phyloP scores from a whole-genome alignment of 2,797 vertebrate genomes.

The Acipenser ruthenus region DNA sequence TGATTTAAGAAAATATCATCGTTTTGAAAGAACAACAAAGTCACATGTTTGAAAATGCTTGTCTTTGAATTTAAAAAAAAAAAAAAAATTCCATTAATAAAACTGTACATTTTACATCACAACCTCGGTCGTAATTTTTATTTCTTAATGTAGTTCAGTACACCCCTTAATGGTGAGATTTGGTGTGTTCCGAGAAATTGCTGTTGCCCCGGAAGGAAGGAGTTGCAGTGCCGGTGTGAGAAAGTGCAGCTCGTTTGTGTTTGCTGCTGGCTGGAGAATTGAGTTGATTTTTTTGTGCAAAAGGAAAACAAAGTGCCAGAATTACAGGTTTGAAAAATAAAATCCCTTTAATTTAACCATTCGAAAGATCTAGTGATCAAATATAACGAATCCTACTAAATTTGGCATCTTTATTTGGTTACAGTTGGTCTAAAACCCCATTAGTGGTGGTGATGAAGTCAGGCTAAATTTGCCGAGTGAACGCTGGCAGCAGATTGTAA shows the following conservation, averaged over 20 bases:
- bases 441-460: too few relatives aligned
- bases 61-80: too few relatives aligned
- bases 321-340: slow-evolving; percentile 15
- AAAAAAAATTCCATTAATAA: too few relatives aligned
- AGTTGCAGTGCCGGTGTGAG: slow-evolving; percentile 17
- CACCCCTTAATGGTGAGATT: background rate
- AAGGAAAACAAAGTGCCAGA: slow-evolving; percentile 13
- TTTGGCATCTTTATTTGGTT: background rate
- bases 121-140: too few relatives aligned
- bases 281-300: slow-evolving; percentile 1
- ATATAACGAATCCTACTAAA: background rate
- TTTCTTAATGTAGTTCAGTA: background rate
- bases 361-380: background rate
- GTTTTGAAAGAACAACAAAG: too few relatives aligned
- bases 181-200: slow-evolving; percentile 8
- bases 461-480: too few relatives aligned
- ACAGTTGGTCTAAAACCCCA: background rate
- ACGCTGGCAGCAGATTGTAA: too few relatives aligned
- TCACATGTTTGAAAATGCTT: too few relatives aligned
- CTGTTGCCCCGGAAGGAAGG: slow-evolving; percentile 29
- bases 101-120: too few relatives aligned
- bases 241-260: slow-evolving; percentile 21
- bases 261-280: slow-evolving; percentile 11
- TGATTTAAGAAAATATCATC: too few relatives aligned
- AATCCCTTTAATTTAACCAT: background rate